These are phyloP conservation scores for Megaptera novaeangliae DNA, from an alignment of 2,113 vertebrate species.

Conservation along the genomic window DNA sequence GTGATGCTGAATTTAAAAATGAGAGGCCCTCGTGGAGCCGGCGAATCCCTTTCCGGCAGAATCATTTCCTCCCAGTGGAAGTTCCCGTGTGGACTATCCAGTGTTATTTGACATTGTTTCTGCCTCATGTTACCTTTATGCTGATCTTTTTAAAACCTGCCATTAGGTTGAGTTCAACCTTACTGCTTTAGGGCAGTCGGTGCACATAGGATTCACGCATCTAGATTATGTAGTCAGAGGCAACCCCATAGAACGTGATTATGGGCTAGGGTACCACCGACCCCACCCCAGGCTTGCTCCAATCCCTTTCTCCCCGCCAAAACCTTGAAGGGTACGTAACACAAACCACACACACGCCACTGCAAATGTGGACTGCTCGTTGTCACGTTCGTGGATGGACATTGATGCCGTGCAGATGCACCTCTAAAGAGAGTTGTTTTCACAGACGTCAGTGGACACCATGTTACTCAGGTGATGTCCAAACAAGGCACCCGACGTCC, in stretches of 20 bases:
- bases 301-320: rapidly evolving
- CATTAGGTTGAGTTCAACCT: rapidly evolving
- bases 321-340: rapidly evolving
- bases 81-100: neutral
- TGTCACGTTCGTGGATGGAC: rapidly evolving
- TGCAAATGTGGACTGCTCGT: rapidly evolving
- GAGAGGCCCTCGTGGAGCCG: neutral
- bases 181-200: too few relatives aligned
- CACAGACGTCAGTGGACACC: neutral
- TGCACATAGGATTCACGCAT: rapidly evolving
- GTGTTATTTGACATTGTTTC: neutral
- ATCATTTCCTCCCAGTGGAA: neutral
- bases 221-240: rapidly evolving
- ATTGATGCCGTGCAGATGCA: rapidly evolving
- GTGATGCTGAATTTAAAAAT: neutral
- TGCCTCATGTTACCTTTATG: neutral
- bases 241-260: rapidly evolving
- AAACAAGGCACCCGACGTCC: rapidly evolving
- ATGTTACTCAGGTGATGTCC: rapidly evolving
- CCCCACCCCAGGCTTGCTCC: too few relatives aligned
- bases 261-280: rapidly evolving
- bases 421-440: neutral
- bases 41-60: neutral
- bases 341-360: neutral
- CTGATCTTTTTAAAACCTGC: neutral